Evolutionary conservation across 1,140 invertebrate genomes (phyloP), one percentile per base, ranked within the genome.

Genomic region (Samia ricini): DNA sequence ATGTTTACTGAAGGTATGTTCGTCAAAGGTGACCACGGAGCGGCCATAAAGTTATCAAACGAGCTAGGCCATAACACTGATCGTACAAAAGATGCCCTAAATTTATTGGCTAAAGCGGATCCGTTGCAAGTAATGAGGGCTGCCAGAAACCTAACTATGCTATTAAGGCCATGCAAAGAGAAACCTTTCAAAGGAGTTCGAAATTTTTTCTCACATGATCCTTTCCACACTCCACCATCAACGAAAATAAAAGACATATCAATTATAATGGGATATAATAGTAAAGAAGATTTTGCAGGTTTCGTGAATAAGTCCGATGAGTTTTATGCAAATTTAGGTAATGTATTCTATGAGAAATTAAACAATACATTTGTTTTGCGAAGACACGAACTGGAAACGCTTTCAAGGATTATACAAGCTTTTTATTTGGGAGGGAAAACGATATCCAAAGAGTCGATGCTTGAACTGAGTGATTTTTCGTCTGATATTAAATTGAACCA

Each of bases 201-300:
- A 42, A 61, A 61, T 42, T 72, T 75, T 20, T 48, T 75, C 0
- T 66, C 54, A 2, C 56, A 58, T 7, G 56, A 69, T 24, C 58
- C 61, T 8, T 66, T 60, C 33, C 57, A 66, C 36, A 56, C 72
- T n/a, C 23, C 60, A 15, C 54, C 51, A 12, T 29, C 68, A 18
- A 26, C 50, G 6, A 65, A 58, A 50, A 33, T 69, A 1, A 64
- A 63, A 52, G 29, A 71, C 8, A 63, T 60, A 6, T 20, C 48
- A 15, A 64, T 76, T 2, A 18, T 76, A 10, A 61, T 71, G 5
- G 74, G 74, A 6, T 65, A 66, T 29, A 76, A 68, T 26, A 73
- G 68, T 19, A 71, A 69, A 60, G 74, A 76, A 64, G 49, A 51
- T 10, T 73, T 72, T 18, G 60, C 20, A 5, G 24, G n/a, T n/a